Percentiles rank a stretch among this genome's conserved stretches.
Evolutionary conservation across 1,140 invertebrate genomes (phyloP).

Genomic region (Lamellibrachia luymesi): DNA sequence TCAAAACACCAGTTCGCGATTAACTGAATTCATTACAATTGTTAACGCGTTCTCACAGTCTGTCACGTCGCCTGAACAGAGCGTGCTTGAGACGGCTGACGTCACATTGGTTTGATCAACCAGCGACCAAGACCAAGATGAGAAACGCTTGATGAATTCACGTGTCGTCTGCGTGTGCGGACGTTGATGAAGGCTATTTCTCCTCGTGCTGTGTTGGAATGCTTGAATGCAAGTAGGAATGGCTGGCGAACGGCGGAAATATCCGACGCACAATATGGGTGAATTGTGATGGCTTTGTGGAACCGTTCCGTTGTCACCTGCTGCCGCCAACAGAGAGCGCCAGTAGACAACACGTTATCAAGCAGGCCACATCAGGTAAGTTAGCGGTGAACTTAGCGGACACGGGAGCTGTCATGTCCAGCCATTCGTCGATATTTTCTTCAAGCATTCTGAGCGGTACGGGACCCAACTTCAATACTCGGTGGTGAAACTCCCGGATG

Average conservation of each 20-base stretch:
- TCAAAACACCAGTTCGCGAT: not conserved
- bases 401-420: not conserved
- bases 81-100: too few species aligned
- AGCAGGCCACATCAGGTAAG: not conserved
- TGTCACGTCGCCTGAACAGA: too few species aligned
- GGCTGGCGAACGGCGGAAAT: not conserved
- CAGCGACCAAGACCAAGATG: not conserved
- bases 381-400: not conserved
- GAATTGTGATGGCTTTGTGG: too few species aligned
- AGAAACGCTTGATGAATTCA: not conserved
- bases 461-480: slow-evolving; percentile 14
- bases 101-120: not conserved
- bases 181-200: not conserved
- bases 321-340: not conserved
- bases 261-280: too few species aligned
- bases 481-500: slow-evolving; percentile 24
- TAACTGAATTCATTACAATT: not conserved
- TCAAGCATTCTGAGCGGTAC: slow-evolving; percentile 14
- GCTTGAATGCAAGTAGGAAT: not conserved
- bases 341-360: not conserved
- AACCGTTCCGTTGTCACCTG: not conserved
- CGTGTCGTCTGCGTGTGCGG: not conserved
- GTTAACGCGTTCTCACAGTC: too few species aligned
- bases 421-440: slow-evolving; percentile 10
- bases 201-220: not conserved